These are phyloP conservation scores for Machimus atricapillus DNA, from an alignment of 2,888 invertebrate species.

Conservation along the genomic window DNA sequence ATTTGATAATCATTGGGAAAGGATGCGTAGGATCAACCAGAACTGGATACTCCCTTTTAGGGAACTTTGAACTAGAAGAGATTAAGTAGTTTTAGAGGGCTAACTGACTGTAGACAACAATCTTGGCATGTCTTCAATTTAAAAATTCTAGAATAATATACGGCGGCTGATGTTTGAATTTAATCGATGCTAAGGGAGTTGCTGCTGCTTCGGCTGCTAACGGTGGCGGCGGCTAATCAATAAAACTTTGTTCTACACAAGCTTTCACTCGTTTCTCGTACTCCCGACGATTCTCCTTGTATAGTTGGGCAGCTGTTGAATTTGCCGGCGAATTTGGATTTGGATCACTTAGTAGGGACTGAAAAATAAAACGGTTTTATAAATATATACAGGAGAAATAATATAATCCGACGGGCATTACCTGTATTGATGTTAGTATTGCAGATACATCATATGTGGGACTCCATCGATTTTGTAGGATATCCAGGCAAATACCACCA, in stretches of 20 bases:
- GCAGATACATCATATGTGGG: conserved; percentile 99
- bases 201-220: neutral
- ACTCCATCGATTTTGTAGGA: conserved; percentile 99
- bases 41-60: neutral
- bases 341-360: conserved; percentile 99
- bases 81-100: conserved; percentile 29
- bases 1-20: neutral
- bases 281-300: conserved; percentile 98
- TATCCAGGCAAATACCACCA: conserved; percentile 99
- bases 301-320: conserved; percentile 98
- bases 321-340: conserved; percentile 99
- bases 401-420: conserved; percentile 60
- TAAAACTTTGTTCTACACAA: conserved; percentile 99
- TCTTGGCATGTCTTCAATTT: conserved; percentile 38
- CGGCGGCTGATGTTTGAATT: conserved; percentile 24
- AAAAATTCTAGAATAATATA: conserved; percentile 37
- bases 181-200: conserved; percentile 11
- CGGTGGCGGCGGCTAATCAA: conserved; percentile 72
- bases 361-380: conserved; percentile 52
- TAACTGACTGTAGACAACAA: conserved; percentile 25
- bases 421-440: conserved; percentile 99
- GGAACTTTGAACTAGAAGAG: conserved; percentile 14
- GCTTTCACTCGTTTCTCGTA: conserved; percentile 99
- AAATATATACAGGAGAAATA: neutral
- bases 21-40: neutral